phyloP scores from a whole-genome alignment of 2,113 vertebrate species.

The Esox niger region DNA sequence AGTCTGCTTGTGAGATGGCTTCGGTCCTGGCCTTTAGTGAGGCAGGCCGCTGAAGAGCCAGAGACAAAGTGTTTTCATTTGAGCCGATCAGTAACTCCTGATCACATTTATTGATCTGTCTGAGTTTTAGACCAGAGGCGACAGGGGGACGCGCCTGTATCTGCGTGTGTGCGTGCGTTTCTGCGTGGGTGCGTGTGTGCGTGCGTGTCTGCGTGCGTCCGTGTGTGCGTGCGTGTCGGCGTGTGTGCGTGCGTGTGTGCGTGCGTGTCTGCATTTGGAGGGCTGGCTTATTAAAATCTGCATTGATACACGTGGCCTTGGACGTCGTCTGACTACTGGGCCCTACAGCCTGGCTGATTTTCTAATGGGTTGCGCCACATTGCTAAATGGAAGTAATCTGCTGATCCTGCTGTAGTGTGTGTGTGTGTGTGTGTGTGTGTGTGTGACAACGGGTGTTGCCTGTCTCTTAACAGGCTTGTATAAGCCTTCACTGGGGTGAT shows the following conservation, averaged over 20 bases:
- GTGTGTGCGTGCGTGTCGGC: slow-evolving; percentile 45
- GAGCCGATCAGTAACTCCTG: slow-evolving; percentile 69
- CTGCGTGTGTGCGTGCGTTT: no score
- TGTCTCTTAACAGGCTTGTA: no score
- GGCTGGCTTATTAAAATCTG: slow-evolving; percentile 73
- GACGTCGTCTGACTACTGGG: slow-evolving; percentile 44
- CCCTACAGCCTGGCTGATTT: slow-evolving; percentile 45
- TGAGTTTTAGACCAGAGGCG: slow-evolving; percentile 59
- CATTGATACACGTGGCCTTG: slow-evolving; percentile 74
- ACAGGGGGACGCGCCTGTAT: slow-evolving; percentile 42
- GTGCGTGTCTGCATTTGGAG: slow-evolving; percentile 11
- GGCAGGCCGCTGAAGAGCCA: slow-evolving; percentile 43
- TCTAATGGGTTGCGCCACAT: no score
- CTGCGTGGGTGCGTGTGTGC: no score
- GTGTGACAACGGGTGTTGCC: no score
- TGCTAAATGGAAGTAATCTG: no score
- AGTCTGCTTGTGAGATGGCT: no score
- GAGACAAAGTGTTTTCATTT: slow-evolving; percentile 77
- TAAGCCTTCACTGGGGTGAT: no score
- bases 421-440: no score
- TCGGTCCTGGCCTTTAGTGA: slow-evolving; percentile 63
- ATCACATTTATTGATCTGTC: slow-evolving; percentile 73
- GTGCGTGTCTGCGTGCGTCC: no score
- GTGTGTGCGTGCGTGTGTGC: slow-evolving; percentile 45
- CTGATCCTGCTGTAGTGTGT: no score